Evolutionary conservation across 2,888 invertebrate species (phyloP).

Genomic region (Agrochola macilenta): DNA sequence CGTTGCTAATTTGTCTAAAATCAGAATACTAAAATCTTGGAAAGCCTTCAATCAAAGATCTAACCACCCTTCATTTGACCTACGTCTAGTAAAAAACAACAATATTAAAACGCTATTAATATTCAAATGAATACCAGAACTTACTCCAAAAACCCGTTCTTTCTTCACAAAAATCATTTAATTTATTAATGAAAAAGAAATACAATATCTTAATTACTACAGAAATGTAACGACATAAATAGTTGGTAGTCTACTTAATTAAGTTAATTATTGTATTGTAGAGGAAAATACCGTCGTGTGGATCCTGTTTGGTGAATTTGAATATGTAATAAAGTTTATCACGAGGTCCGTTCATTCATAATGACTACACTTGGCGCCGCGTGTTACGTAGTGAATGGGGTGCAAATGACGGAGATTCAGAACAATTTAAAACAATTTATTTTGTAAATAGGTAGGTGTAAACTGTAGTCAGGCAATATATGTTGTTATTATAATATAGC

Average conservation of each 20-base stretch:
- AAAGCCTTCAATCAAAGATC: slow-evolving; percentile 15
- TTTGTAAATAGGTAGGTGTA: background rate
- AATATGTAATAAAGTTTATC: slow-evolving; percentile 56
- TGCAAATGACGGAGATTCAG: slow-evolving; percentile 30
- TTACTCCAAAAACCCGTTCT: slow-evolving; percentile 26
- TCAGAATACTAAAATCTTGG: background rate
- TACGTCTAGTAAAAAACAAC: background rate
- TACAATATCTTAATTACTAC: slow-evolving; percentile 36
- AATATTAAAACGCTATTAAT: slow-evolving; percentile 1
- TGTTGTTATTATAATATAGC: background rate
- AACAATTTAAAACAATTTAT: background rate
- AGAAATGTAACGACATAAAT: slow-evolving; percentile 43
- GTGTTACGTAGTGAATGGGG: slow-evolving; percentile 23
- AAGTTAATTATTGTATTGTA: slow-evolving; percentile 49
- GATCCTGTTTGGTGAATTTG: slow-evolving; percentile 63
- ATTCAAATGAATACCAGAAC: slow-evolving; percentile 24
- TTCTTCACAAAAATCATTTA: slow-evolving; percentile 31
- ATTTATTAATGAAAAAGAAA: slow-evolving; percentile 44
- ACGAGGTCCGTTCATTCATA: slow-evolving; percentile 66
- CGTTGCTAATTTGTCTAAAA: background rate
- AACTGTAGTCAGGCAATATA: background rate
- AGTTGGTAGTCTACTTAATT: slow-evolving; percentile 35
- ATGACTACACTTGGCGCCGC: slow-evolving; percentile 65
- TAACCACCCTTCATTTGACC: slow-evolving; percentile 4
- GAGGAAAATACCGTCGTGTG: slow-evolving; percentile 43